A percentile compares a stretch with the other conserved stretches of the same genome.
These are phyloP conservation scores for Decapterus maruadsi DNA, from an alignment of 2,797 vertebrate genomes.

Conservation along the genomic window DNA sequence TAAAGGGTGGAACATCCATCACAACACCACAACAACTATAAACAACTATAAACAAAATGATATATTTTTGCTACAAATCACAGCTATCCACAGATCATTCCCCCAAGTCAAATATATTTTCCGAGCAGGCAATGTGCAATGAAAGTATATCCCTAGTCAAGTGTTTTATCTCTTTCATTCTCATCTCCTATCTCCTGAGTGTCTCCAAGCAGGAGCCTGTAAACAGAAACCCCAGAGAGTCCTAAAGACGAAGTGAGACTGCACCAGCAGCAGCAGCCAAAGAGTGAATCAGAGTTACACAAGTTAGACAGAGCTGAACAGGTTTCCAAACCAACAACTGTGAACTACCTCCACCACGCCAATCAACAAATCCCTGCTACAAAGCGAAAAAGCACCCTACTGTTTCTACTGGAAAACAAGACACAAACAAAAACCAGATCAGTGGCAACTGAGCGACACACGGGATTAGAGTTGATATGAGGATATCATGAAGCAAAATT, in stretches of 20 bases:
- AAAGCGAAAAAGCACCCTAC: constrained; percentile 17
- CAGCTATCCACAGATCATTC: constrained; percentile 2
- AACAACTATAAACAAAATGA: constrained; percentile 6
- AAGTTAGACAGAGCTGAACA: constrained; percentile 17
- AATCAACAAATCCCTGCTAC: constrained; percentile 45
- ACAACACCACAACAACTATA: background rate
- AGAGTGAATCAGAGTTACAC: constrained; percentile 4
- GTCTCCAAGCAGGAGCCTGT: constrained; percentile 9
- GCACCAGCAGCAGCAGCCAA: constrained; percentile 36
- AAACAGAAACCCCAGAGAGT: constrained; percentile 18
- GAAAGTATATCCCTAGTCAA: background rate
- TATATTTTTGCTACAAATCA: constrained; percentile 1
- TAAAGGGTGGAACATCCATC: background rate
- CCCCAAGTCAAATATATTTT: background rate
- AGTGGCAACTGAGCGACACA: background rate
- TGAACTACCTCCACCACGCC: constrained; percentile 19
- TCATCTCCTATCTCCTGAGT: constrained; percentile 19
- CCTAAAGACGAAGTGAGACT: constrained; percentile 20
- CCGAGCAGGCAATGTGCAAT: background rate
- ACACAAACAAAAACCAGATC: background rate
- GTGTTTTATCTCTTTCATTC: constrained; percentile 20
- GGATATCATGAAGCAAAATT: constrained; percentile 14
- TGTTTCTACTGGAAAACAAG: constrained; percentile 34
- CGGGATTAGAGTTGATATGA: background rate
- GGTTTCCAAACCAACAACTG: constrained; percentile 41